phyloP scores from a whole-genome alignment of 2,113 vertebrate genomes.

The Limnothrissa miodon region DNA sequence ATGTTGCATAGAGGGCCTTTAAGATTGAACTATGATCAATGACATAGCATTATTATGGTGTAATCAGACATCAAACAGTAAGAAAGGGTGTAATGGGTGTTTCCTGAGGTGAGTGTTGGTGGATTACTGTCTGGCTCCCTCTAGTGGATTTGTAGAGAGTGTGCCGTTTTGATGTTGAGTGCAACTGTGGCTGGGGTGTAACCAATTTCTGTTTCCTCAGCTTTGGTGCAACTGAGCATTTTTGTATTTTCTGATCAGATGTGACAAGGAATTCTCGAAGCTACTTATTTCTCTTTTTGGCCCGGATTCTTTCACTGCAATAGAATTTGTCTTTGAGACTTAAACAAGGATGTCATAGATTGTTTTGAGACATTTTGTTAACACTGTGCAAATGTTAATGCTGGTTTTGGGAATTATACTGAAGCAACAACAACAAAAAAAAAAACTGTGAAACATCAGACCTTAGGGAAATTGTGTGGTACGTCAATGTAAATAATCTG shows the following conservation, averaged over 20 bases:
- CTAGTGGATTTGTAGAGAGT: constrained; percentile 37
- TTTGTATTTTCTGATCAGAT: not conserved
- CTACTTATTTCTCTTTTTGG: too few relatives aligned
- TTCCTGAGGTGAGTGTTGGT: not conserved
- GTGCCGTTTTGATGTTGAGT: not conserved
- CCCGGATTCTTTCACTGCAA: too few relatives aligned
- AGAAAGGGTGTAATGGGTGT: not conserved
- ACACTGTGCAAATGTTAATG: too few relatives aligned
- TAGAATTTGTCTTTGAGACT: too few relatives aligned
- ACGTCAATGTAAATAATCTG: not conserved
- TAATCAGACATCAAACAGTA: not conserved
- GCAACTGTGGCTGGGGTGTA: not conserved
- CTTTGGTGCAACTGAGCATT: not conserved
- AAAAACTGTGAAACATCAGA: not conserved
- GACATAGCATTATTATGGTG: not conserved
- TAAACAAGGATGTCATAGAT: too few relatives aligned
- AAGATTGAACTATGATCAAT: not conserved
- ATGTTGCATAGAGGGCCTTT: too few relatives aligned
- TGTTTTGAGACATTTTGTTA: too few relatives aligned
- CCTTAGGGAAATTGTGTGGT: not conserved
- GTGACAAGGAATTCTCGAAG: too few relatives aligned
- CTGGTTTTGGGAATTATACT: too few relatives aligned
- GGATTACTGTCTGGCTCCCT: constrained; percentile 32
- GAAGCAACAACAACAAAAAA: not conserved
- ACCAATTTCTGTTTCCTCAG: too few relatives aligned